A percentile compares a stretch with the other conserved stretches of the same genome.
phyloP scores from a whole-genome alignment of 2,797 vertebrate genomes.

The Gobionotothen gibberifrons region DNA sequence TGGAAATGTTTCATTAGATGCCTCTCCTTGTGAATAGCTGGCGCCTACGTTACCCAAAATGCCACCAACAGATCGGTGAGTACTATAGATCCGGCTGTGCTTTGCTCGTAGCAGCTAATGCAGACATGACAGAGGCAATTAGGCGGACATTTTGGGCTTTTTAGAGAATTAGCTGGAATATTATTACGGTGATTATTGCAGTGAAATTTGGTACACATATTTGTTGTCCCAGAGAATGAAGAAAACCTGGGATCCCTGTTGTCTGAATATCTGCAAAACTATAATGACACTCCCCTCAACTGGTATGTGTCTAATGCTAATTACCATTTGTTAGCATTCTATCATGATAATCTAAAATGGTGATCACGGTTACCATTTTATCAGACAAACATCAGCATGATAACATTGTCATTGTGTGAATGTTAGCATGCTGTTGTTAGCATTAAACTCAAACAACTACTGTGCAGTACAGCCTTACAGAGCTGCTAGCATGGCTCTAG shows the following conservation, averaged over 20 bases:
- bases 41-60: not conserved
- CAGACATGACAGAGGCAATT: not conserved
- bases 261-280: not conserved
- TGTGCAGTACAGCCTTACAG: no score
- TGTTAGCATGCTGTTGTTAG: not conserved
- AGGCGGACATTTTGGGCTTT: not conserved
- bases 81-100: not conserved
- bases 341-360: not conserved
- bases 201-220: not conserved
- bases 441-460: not conserved
- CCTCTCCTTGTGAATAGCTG: not conserved
- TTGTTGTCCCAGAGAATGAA: not conserved
- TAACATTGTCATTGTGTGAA: no score
- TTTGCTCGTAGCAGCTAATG: not conserved
- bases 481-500: no score
- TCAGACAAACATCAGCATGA: not conserved
- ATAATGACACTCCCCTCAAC: no score
- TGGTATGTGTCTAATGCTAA: not conserved
- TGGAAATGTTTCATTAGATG: not conserved
- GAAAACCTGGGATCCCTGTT: not conserved
- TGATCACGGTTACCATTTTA: not conserved
- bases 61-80: not conserved
- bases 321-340: not conserved
- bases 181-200: not conserved
- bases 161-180: not conserved